Evolutionary conservation across 2,797 vertebrate genomes (phyloP), one percentile per base, ranked within the genome.

Genomic region (Takifugu ocellatus): DNA sequence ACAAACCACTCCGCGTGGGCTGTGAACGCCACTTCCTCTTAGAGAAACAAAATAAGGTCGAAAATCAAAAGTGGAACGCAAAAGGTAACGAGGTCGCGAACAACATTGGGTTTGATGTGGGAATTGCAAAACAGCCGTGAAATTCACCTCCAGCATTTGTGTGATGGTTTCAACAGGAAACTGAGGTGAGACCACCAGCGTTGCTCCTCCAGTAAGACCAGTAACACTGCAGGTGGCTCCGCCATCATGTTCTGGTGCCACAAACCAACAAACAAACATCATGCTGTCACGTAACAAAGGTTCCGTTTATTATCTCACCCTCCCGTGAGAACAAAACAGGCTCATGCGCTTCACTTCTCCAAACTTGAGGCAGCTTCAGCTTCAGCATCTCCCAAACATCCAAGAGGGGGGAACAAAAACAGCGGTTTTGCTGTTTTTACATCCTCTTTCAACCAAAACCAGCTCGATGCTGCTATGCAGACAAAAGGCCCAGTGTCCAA

Each of bases 101-200:
- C 27, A 7, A 7, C 27, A 29, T 5, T 5, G 0, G 17, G 44
- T n/a, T 8, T 46, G 44, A 46, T 16, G 43, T 17, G 15, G 43
- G n/a, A 21, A 6, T 17, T 2, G 17, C 16, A 17, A 16, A 17
- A 16, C 12, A 4, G 8, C 14, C 44, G 9, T 21, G 44, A 1
- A 21, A 21, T 7, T 21, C 44, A 11, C 5, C 44, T 2, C 0
- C 16, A 5, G 27, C 4, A 17, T 2, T 10, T 5, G 2, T 47
- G 33, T 5, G 71, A 72, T 71, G 80, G 81, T 77, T 79, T 74
- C 45, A 63, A 9, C 74, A 68, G 74, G 76, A 84, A 78, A 47
- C 16, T 8, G 6, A n/a, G 56, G 63, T 61, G 21, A 60, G 50
- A 66, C 58, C 63, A 51, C 65, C 11, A 31, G 12, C 17, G 6